These are phyloP conservation scores for Coreoperca whiteheadi DNA, from an alignment of 2,113 vertebrate genomes.

Conservation along the genomic window DNA sequence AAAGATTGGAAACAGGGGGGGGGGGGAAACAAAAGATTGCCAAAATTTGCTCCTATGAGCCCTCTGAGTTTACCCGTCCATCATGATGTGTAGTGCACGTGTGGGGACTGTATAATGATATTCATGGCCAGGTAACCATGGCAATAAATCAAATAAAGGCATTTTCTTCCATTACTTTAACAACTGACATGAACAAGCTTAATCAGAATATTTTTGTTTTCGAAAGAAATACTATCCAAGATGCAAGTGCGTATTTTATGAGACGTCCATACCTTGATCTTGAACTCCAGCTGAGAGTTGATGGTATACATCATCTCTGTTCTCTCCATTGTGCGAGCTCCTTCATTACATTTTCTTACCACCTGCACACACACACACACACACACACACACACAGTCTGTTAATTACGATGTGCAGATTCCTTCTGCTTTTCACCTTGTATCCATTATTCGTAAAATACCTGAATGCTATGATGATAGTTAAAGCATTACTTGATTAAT, in stretches of 20 bases:
- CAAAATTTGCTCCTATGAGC: neutral
- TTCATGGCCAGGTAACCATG: slow-evolving; percentile 20
- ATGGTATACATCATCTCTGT: slow-evolving; percentile 99
- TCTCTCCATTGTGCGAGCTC: slow-evolving; percentile 96
- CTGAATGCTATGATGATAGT: neutral
- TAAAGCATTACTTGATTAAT: neutral
- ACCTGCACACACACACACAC: slow-evolving; percentile 81
- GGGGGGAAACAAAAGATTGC: too few relatives aligned
- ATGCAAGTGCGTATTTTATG: neutral
- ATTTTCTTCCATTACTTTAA: too few relatives aligned
- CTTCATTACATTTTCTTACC: slow-evolving; percentile 96
- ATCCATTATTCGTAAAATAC: neutral
- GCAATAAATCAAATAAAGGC: too few relatives aligned
- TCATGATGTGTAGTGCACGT: slow-evolving; percentile 18
- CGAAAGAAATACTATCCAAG: neutral
- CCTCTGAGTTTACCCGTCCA: slow-evolving; percentile 14
- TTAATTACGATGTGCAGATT: neutral
- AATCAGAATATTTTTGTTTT: neutral
- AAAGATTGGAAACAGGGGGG: neutral
- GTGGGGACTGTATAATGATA: slow-evolving; percentile 26
- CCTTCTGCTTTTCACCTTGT: neutral
- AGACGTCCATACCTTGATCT: slow-evolving; percentile 91
- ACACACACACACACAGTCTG: neutral
- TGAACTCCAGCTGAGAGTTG: slow-evolving; percentile 97
- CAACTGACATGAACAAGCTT: too few relatives aligned